These are phyloP conservation scores for Protobothrops mucrosquamatus DNA, from an alignment of 2,113 vertebrate species.

Conservation along the genomic window DNA sequence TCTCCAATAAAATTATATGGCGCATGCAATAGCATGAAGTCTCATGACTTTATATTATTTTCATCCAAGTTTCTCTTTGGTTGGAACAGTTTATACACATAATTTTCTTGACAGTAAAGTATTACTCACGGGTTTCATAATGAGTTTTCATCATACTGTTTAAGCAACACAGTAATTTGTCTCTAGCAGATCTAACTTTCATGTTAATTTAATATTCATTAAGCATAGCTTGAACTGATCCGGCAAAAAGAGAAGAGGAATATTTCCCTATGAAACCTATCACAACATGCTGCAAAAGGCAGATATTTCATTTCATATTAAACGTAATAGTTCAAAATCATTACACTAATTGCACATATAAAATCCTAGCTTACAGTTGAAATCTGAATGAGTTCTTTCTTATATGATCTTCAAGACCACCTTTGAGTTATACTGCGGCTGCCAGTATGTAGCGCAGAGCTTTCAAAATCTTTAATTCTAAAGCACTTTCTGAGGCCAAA, in stretches of 20 bases:
- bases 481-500: background rate
- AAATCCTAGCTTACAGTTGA: background rate
- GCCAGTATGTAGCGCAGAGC: background rate
- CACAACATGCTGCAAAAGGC: background rate
- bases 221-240: background rate
- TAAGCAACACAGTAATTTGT: background rate
- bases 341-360: background rate
- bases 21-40: slow-evolving; percentile 24
- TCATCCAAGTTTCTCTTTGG: slow-evolving; percentile 22
- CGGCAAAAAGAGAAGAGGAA: background rate
- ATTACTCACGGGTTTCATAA: slow-evolving; percentile 1
- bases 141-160: background rate
- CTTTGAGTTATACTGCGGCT: background rate
- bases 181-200: slow-evolving; percentile 7
- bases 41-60: background rate
- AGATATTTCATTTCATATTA: background rate
- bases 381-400: background rate
- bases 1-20: slow-evolving; percentile 1
- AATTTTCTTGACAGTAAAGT: slow-evolving; percentile 14
- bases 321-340: background rate
- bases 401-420: background rate
- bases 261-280: slow-evolving; percentile 32
- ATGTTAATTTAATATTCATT: slow-evolving; percentile 23
- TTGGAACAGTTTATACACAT: background rate
- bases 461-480: background rate